Conservation (phyloP, 2,888 invertebrate genomes). For the Suillia variegata region DNA sequence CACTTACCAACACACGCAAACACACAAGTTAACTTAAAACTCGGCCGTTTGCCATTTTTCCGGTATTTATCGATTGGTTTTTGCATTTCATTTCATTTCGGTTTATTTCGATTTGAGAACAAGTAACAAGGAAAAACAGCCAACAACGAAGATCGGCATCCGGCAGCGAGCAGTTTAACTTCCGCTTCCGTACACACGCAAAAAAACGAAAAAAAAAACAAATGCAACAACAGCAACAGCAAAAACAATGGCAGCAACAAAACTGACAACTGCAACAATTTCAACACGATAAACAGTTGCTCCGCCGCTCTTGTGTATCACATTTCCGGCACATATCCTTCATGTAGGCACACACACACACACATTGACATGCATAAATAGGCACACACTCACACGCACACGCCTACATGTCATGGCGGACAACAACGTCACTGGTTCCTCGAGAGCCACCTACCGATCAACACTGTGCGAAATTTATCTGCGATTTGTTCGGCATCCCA, state of each 20-base stretch:
- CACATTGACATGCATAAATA: background rate
- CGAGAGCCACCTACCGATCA: no score
- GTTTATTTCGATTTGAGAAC: no score
- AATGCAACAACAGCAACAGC: slow-evolving; percentile 23
- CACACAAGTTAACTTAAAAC: no score
- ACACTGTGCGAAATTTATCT: no score
- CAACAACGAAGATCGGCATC: background rate
- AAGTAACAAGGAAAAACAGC: no score
- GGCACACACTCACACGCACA: no score
- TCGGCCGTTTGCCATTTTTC: background rate
- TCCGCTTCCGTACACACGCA: slow-evolving; percentile 47
- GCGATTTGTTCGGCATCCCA: no score
- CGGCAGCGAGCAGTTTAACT: slow-evolving; percentile 17
- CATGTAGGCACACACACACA: slow-evolving; percentile 37
- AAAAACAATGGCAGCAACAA: slow-evolving; percentile 27
- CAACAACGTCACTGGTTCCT: slow-evolving; percentile 51
- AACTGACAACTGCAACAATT: slow-evolving; percentile 23
- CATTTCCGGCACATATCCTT: slow-evolving; percentile 45
- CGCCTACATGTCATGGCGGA: slow-evolving; percentile 43
- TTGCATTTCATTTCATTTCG: background rate
- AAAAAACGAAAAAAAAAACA: slow-evolving; percentile 25
- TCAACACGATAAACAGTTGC: slow-evolving; percentile 24
- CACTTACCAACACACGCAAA: no score
- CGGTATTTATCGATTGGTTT: background rate
- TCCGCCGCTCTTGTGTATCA: slow-evolving; percentile 45